Percentiles rank a stretch among this genome's conserved stretches.
These are phyloP conservation scores for Arothron firmamentum DNA, from an alignment of 2,113 vertebrate species.

Conservation along the genomic window DNA sequence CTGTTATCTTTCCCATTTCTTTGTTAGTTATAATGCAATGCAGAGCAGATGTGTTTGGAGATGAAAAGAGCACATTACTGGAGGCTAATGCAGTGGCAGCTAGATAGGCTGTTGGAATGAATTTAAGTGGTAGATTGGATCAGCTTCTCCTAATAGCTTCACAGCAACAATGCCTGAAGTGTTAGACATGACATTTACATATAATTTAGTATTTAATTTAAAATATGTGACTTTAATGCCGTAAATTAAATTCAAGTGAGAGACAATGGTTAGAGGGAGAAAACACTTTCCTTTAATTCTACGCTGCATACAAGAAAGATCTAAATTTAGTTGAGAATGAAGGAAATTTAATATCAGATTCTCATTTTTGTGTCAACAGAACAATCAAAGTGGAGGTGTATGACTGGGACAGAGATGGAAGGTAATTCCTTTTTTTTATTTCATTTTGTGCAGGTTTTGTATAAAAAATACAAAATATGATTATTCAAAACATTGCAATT, in stretches of 20 bases:
- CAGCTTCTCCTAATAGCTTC: constrained; percentile 3
- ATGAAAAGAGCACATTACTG: constrained; percentile 26
- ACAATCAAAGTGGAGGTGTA: constrained; percentile 93
- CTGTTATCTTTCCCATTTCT: constrained; percentile 8
- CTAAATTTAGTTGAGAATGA: no score
- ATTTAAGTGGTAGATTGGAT: constrained; percentile 36
- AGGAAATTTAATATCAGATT: not conserved
- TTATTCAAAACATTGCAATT: no score
- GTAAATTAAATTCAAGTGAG: no score
- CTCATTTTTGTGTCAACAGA: constrained; percentile 67
- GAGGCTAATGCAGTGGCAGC: constrained; percentile 1
- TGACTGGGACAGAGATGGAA: constrained; percentile 93
- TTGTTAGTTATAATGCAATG: constrained; percentile 18
- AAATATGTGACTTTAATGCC: no score
- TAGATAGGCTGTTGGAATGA: constrained; percentile 22
- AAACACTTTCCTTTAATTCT: no score
- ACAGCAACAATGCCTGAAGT: constrained; percentile 8
- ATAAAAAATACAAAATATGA: not conserved
- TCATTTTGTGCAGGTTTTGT: not conserved
- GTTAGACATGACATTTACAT: not conserved
- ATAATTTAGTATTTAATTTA: no score
- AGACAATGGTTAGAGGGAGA: no score
- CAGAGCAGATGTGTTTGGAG: constrained; percentile 37
- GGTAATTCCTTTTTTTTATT: constrained; percentile 70
- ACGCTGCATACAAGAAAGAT: no score